Evolutionary conservation across 2,113 vertebrate species (phyloP).

Genomic region (Anthoscopus minutus): DNA sequence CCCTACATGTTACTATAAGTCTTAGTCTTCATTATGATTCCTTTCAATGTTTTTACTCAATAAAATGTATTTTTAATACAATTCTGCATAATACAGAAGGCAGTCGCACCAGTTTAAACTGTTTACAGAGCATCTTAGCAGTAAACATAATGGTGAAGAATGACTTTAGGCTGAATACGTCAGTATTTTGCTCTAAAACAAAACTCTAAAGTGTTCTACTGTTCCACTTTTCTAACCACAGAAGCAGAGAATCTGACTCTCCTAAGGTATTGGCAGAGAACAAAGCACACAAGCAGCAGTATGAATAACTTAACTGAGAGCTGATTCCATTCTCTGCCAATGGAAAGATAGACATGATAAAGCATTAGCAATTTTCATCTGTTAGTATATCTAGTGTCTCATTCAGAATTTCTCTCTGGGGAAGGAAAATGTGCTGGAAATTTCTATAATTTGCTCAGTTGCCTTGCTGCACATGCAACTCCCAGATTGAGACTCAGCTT

Average conservation of each 20-base stretch:
- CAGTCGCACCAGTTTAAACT: not conserved
- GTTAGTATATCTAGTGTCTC: not conserved
- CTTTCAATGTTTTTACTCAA: not conserved
- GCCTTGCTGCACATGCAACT: not conserved
- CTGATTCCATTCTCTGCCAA: not conserved
- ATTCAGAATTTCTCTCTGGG: not conserved
- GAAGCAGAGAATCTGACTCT: not conserved
- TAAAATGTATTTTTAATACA: not conserved
- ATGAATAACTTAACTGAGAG: not conserved
- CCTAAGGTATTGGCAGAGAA: not conserved
- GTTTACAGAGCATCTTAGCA: not conserved
- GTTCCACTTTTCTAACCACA: not conserved
- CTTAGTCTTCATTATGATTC: not conserved
- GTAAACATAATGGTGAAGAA: not conserved
- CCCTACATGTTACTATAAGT: not conserved
- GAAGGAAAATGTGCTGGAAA: not conserved
- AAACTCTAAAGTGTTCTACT: not conserved
- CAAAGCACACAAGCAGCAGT: not conserved
- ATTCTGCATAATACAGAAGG: not conserved
- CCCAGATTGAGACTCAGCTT: not conserved
- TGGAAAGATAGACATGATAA: not conserved
- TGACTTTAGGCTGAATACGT: not conserved
- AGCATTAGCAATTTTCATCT: not conserved
- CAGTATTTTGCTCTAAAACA: not conserved
- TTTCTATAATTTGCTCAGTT: not conserved